Base-by-base conservation (phyloP, 2,888 invertebrate genomes). In the Odontocerum albicorne region DNA sequence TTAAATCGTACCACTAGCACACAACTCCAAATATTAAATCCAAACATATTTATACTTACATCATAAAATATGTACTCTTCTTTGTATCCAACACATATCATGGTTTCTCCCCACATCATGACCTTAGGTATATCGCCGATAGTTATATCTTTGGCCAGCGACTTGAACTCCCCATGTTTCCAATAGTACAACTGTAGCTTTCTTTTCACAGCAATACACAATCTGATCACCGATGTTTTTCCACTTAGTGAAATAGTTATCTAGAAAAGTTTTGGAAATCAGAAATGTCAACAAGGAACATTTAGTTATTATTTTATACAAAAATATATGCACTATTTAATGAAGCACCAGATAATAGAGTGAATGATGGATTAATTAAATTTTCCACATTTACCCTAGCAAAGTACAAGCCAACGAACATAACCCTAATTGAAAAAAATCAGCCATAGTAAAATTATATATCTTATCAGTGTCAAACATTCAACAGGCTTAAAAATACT, bases 121-220 rank as follows among this genome's bases (percentile, higher is more conserved):
- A 88, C 83, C 66, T 85, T 86, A 0, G 94, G 93, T 13, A 88
- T 81, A 71, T 95, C 93, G 31, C 85, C 85, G 36, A 93, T 74
- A 49, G 83, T 84, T 61, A 94, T 86, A 65, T 92, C 89, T 62
- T 84, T 80, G 36, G 85, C 73, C 60, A 88, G 79, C 59, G 87
- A 81, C 59, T 87, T 80, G 66, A 95, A 93, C 63, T 86, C 83
- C 65, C 90, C 85, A 65, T 88, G 86, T 69, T 94, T 95, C 83
- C 94, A 95, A 67, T 88, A 92, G 71, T 89, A 96, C 12, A 96
- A 73, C 67, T 94, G 90, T 6, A 95, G 74, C 70, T 88, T 89
- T 64, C 90, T 80, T 67, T 90, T 87, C 0, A 96, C 92, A 16
- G 89, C 93, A 16, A 96, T 93, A 68, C 92, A 93, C 62, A 97